Conservation (phyloP, 2,113 vertebrate genomes). For the Boleophthalmus pectinirostris region DNA sequence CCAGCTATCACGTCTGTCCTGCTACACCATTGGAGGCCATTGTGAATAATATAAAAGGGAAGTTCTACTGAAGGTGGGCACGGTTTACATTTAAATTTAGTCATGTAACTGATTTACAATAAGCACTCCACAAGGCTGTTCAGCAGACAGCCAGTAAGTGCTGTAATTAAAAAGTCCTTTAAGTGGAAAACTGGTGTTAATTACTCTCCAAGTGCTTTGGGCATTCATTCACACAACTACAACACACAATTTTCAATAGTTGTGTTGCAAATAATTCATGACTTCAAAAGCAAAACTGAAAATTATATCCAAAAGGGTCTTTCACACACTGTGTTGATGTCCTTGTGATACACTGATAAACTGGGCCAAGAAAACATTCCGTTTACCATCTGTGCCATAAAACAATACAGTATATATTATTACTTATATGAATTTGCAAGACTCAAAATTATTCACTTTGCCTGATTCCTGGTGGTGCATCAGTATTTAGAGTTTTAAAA, state of each 20-base stretch:
- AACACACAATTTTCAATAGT: neutral
- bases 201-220: conserved; percentile 21
- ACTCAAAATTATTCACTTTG: neutral
- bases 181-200: conserved; percentile 43
- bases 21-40: conserved; percentile 29
- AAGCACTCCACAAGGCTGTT: conserved; percentile 30
- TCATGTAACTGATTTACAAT: conserved; percentile 44
- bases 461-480: neutral
- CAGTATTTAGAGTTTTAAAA: neutral
- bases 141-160: conserved; percentile 23
- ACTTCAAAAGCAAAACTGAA: neutral
- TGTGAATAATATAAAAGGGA: conserved; percentile 35
- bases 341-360: conserved; percentile 62
- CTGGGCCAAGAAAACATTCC: conserved; percentile 67
- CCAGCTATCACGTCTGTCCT: conserved; percentile 27
- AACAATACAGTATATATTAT: conserved; percentile 19
- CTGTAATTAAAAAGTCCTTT: conserved; percentile 58
- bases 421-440: neutral
- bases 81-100: conserved; percentile 39
- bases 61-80: conserved; percentile 31
- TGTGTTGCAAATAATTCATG: neutral
- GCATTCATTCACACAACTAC: neutral
- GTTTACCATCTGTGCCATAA: conserved; percentile 72
- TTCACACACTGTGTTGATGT: conserved; percentile 33
- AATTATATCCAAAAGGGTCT: conserved; percentile 1